A percentile compares a stretch with the other conserved stretches of the same genome.
Conservation (phyloP, 1,140 invertebrate species). For the Stenopsyche tienmushanensis region DNA sequence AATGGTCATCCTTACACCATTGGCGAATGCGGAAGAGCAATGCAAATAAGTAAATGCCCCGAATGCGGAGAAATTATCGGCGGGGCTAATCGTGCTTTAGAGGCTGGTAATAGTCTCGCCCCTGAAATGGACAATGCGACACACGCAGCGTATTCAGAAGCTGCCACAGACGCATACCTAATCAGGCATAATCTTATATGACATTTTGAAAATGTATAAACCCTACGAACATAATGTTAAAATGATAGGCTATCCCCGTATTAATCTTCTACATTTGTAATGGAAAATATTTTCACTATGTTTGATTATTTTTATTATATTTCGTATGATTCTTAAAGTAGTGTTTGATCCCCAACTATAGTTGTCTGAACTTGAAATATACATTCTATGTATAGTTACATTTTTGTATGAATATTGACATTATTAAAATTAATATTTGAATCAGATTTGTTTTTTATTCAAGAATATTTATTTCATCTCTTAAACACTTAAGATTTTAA, state of each 20-base stretch:
- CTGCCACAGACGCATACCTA: slow-evolving; percentile 18
- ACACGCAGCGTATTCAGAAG: slow-evolving; percentile 53
- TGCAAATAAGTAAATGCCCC: slow-evolving; percentile 56
- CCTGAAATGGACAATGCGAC: slow-evolving; percentile 61
- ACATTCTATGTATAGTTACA: too few species aligned
- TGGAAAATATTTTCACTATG: neutral
- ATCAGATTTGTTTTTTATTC: too few species aligned
- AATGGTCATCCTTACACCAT: slow-evolving; percentile 75
- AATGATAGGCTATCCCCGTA: neutral
- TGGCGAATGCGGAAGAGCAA: slow-evolving; percentile 71
- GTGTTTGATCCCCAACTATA: too few species aligned
- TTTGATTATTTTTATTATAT: too few species aligned
- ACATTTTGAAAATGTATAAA: neutral
- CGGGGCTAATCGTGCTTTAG: too few species aligned
- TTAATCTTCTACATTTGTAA: neutral
- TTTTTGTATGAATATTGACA: too few species aligned
- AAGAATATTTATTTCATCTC: too few species aligned
- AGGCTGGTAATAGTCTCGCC: slow-evolving; percentile 56
- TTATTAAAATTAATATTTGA: too few species aligned
- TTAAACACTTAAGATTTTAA: too few species aligned
- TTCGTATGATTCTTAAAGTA: too few species aligned
- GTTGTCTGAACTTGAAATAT: too few species aligned
- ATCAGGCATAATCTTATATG: neutral
- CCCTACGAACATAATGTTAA: neutral
- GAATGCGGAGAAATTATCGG: slow-evolving; percentile 67